These are phyloP conservation scores for Patiria miniata DNA, from an alignment of 35 echinoderm and acorn worm species.

Conservation along the genomic window DNA sequence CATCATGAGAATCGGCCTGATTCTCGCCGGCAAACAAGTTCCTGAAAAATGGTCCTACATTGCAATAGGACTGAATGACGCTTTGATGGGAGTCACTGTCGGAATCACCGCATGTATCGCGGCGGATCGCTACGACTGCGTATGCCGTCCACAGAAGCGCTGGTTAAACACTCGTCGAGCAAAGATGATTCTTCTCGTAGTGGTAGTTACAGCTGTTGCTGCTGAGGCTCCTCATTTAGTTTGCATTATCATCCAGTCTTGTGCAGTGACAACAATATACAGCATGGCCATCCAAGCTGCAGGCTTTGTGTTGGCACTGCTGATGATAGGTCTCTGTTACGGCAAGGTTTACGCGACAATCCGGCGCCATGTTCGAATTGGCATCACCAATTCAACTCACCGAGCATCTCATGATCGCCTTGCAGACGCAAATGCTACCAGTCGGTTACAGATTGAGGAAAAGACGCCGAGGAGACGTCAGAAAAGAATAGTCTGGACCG, in stretches of 20 bases:
- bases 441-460: neutral
- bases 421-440: neutral
- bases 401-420: neutral
- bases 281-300: neutral
- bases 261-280: neutral
- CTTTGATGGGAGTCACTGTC: neutral
- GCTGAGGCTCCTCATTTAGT: neutral
- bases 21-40: no score
- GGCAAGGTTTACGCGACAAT: neutral
- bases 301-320: neutral
- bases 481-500: neutral
- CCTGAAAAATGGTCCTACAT: no score
- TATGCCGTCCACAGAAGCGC: neutral
- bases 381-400: neutral
- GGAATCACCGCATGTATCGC: neutral
- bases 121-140: conserved; percentile 19
- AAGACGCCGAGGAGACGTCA: no score
- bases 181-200: neutral
- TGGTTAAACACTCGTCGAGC: neutral
- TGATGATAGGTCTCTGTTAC: neutral
- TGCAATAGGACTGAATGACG: neutral
- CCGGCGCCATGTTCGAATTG: neutral
- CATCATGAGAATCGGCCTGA: no score
- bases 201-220: neutral
- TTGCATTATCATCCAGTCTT: neutral